Percentiles rank a stretch among this genome's conserved stretches.
These are phyloP conservation scores for Leptinotarsa juncta DNA, from an alignment of 2,888 invertebrate genomes.

Conservation along the genomic window DNA sequence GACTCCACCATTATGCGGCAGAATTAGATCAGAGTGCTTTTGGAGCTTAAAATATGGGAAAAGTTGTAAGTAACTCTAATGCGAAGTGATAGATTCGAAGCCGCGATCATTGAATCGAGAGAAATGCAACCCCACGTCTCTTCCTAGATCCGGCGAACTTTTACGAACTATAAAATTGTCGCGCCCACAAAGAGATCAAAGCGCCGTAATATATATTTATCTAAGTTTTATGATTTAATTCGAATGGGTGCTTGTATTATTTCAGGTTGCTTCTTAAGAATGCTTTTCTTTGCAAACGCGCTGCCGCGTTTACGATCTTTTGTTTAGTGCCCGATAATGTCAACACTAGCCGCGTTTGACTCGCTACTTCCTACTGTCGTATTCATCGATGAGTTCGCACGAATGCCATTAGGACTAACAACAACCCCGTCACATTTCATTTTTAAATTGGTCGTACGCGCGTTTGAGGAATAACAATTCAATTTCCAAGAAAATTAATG, in stretches of 20 bases:
- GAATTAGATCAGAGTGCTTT: slow-evolving; percentile 56
- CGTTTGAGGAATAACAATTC: too few species aligned
- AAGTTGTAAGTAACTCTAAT: slow-evolving; percentile 63
- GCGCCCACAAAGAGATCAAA: slow-evolving; percentile 61
- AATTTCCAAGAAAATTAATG: too few species aligned
- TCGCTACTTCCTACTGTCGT: slow-evolving; percentile 24
- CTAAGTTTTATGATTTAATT: slow-evolving; percentile 62
- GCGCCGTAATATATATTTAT: slow-evolving; percentile 60
- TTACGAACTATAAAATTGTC: slow-evolving; percentile 59
- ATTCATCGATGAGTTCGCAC: slow-evolving; percentile 6
- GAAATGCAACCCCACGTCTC: slow-evolving; percentile 30
- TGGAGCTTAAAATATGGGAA: slow-evolving; percentile 62
- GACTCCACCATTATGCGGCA: slow-evolving; percentile 52
- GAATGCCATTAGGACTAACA: not conserved
- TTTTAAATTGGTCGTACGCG: too few species aligned
- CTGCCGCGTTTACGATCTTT: slow-evolving; percentile 51
- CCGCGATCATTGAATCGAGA: slow-evolving; percentile 50
- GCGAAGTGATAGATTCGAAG: slow-evolving; percentile 62
- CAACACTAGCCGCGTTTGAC: slow-evolving; percentile 50
- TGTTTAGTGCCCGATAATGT: slow-evolving; percentile 51
- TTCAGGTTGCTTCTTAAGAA: slow-evolving; percentile 61
- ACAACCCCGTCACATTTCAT: not conserved
- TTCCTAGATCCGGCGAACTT: slow-evolving; percentile 39
- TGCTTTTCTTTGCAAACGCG: slow-evolving; percentile 43
- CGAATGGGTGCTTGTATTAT: slow-evolving; percentile 58